A percentile compares a stretch with the other conserved stretches of the same genome.
These are phyloP conservation scores for Furcifer pardalis DNA, from an alignment of 2,797 vertebrate genomes.

Conservation along the genomic window DNA sequence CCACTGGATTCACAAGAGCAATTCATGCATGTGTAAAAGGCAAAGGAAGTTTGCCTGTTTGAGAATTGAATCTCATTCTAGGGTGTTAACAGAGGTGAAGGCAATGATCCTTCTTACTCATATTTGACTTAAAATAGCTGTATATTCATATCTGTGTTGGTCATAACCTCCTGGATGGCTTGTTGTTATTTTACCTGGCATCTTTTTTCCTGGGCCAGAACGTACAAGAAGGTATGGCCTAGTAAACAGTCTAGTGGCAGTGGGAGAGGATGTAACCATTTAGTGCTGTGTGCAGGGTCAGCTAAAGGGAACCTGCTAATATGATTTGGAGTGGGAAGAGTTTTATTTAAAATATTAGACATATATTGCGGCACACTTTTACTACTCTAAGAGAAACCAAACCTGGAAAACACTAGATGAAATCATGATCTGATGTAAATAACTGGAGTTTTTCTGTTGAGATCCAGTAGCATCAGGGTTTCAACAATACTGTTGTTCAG, in stretches of 20 bases:
- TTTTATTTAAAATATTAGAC: slow-evolving; percentile 21
- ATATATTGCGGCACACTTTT: background rate
- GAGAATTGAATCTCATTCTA: slow-evolving; percentile 68
- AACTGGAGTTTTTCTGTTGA: background rate
- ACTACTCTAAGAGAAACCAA: background rate
- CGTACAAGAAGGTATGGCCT: slow-evolving; percentile 54
- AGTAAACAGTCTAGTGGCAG: slow-evolving; percentile 50
- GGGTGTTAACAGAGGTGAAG: slow-evolving; percentile 66
- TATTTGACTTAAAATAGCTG: slow-evolving; percentile 69
- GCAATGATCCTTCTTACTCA: slow-evolving; percentile 71
- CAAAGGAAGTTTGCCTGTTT: slow-evolving; percentile 62
- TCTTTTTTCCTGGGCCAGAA: slow-evolving; percentile 41
- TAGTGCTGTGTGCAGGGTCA: slow-evolving; percentile 17
- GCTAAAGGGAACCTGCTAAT: slow-evolving; percentile 36
- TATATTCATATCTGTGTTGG: slow-evolving; percentile 68
- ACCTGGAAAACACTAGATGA: background rate
- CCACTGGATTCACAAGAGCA: slow-evolving; percentile 68
- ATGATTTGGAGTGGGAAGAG: slow-evolving; percentile 14
- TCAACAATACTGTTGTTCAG: background rate
- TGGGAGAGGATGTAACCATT: slow-evolving; percentile 39
- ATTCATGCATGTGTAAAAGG: slow-evolving; percentile 72
- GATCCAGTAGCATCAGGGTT: background rate
- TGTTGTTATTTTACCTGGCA: slow-evolving; percentile 56
- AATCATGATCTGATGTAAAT: background rate
- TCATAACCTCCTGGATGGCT: slow-evolving; percentile 63